Evolutionary conservation across 2,888 invertebrate species (phyloP).

Genomic region (Metellina segmentata): DNA sequence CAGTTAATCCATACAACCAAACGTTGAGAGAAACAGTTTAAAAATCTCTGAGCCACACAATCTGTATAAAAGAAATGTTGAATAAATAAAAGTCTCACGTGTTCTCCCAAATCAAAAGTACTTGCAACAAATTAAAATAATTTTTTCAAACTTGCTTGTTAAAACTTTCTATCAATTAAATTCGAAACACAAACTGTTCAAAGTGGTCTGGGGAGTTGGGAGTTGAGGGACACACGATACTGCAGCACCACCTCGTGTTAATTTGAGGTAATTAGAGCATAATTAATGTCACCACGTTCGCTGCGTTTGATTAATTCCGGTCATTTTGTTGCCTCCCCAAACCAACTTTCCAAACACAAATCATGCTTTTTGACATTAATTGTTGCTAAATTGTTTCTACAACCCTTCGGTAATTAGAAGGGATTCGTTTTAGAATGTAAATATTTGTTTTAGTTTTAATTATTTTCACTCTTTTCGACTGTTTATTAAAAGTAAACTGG

Average conservation of each 20-base stretch:
- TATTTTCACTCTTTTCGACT: neutral
- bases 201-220: neutral
- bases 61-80: too few relatives aligned
- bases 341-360: constrained; percentile 21
- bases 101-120: too few relatives aligned
- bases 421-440: constrained; percentile 9
- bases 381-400: neutral
- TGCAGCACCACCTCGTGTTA: constrained; percentile 27
- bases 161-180: too few relatives aligned
- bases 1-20: too few relatives aligned
- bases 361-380: constrained; percentile 32
- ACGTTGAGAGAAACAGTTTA: too few relatives aligned
- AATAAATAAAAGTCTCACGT: too few relatives aligned
- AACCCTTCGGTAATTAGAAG: neutral
- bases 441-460: neutral
- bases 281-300: constrained; percentile 27
- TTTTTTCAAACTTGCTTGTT: too few relatives aligned
- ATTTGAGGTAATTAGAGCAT: constrained; percentile 54
- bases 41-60: too few relatives aligned
- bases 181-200: neutral
- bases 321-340: constrained; percentile 18
- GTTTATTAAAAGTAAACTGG: too few relatives aligned
- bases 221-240: constrained; percentile 14
- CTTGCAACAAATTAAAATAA: too few relatives aligned
- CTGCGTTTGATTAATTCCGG: constrained; percentile 30